Conservation (phyloP, 1,140 invertebrate genomes). For the Euborellia annulipes region DNA sequence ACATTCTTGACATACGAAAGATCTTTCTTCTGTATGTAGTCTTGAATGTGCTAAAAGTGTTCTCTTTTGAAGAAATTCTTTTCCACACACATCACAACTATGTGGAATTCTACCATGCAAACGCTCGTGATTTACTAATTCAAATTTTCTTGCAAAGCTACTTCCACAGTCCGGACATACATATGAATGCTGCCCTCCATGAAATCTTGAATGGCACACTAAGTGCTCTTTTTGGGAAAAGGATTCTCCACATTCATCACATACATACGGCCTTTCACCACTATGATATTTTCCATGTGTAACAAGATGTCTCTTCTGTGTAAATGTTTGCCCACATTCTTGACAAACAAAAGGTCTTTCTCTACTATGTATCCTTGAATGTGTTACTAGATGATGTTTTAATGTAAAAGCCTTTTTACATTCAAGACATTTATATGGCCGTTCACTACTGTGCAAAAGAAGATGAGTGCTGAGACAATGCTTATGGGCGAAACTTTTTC, state of each 20-base stretch:
- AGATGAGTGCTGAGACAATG: conserved; percentile 69
- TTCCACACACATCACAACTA: conserved; percentile 60
- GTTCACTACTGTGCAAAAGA: conserved; percentile 58
- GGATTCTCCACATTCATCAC: conserved; percentile 72
- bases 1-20: conserved; percentile 43
- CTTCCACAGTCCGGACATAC: conserved; percentile 68
- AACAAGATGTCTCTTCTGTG: conserved; percentile 62
- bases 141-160: conserved; percentile 67
- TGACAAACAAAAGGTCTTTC: conserved; percentile 65
- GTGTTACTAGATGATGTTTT: conserved; percentile 50
- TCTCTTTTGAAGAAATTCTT: conserved; percentile 68
- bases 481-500: conserved; percentile 71
- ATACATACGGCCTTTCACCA: conserved; percentile 71
- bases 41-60: conserved; percentile 62
- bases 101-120: conserved; percentile 65
- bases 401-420: conserved; percentile 77
- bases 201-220: conserved; percentile 53
- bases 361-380: conserved; percentile 41
- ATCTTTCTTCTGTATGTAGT: conserved; percentile 14
- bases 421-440: conserved; percentile 65
- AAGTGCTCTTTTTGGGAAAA: conserved; percentile 69
- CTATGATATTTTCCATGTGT: conserved; percentile 77
- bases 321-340: conserved; percentile 66
- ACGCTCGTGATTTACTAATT: conserved; percentile 64
- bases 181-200: conserved; percentile 64